Evolutionary conservation across 2,113 vertebrate genomes (phyloP), one percentile per base, ranked within the genome.

Genomic region (Dicrurus megarhynchus): DNA sequence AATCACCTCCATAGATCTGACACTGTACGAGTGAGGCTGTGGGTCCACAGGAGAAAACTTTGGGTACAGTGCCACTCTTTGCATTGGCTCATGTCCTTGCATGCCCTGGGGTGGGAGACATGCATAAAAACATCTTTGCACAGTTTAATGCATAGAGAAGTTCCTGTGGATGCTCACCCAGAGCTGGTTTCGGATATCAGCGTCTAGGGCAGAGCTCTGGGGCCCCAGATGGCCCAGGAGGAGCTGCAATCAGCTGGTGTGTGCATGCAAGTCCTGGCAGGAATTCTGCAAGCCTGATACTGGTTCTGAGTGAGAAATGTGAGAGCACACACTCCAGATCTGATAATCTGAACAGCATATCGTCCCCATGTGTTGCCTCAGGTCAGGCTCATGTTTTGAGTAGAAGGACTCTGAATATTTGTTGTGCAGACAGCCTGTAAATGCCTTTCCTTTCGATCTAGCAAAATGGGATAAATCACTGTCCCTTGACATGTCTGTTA

Each of bases 281-380:
- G 79, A 70, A n/a, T 90, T 83, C 79, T 80, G 79, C 33, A 26
- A 84, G 86, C 41, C 83, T 93, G 68, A 71, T 67, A 70, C 9
- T 92, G 60, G 73, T 90, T 90, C 68, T 89, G 91, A 95, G 69
- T 32, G 86, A 90, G 91, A 89, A 96, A 92, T 86, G 65, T 78
- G 91, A 96, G 94, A 89, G 80, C 52, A 52, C 64, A 74, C 39
- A 7, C 42, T 86, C 21, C 68, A 84, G 87, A 92, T 90, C 83
- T 92, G 85, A 74, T 88, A 84, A 61, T 60, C 88, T 81, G 52
- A 89, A n/a, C 76, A 71, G 44, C 90, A 57, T 90, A 88, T 92
- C 37, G 1, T 84, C 56, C 55, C 88, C 85, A 71, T 59, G 68
- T 96, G 83, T 93, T 95, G 79, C 85, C 9, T 60, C 1, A 2